A percentile compares a stretch with the other conserved stretches of the same genome.
phyloP scores from a whole-genome alignment of 2,888 invertebrate species.

The Drosophila conformis region DNA sequence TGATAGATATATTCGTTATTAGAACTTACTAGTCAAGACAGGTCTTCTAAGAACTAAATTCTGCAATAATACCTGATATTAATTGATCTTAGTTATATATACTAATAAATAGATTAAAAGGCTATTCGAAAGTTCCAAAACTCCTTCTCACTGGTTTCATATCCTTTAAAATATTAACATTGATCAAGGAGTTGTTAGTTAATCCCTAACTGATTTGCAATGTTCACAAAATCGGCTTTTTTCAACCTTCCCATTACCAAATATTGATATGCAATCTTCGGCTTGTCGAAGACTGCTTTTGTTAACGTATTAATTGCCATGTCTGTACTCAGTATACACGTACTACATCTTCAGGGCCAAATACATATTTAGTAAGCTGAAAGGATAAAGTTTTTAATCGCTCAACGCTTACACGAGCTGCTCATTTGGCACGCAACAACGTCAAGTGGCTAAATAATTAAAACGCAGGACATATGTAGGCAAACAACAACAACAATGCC shows the following conservation, averaged over 20 bases:
- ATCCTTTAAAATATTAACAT: background rate
- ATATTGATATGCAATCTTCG: background rate
- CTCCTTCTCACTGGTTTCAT: too few species aligned
- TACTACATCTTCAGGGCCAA: background rate
- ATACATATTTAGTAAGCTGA: background rate
- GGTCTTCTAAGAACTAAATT: background rate
- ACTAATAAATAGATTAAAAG: background rate
- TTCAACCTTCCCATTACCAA: background rate
- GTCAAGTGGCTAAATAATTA: conserved; percentile 50
- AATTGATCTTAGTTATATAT: background rate
- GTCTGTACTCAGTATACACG: background rate
- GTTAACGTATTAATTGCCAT: background rate
- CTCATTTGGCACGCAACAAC: conserved; percentile 31
- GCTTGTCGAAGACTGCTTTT: background rate
- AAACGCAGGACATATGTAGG: conserved; percentile 38
- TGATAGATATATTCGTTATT: background rate
- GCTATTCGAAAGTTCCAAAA: background rate
- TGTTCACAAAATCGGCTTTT: background rate
- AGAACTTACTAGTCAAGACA: background rate
- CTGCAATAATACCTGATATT: background rate
- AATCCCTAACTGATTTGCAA: background rate
- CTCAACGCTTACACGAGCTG: conserved; percentile 18
- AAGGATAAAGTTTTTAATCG: conserved; percentile 44
- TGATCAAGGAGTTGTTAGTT: background rate
- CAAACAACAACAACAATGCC: conserved; percentile 41